Conservation (phyloP, 2,888 invertebrate species). For the Sminthurides aquaticus region DNA sequence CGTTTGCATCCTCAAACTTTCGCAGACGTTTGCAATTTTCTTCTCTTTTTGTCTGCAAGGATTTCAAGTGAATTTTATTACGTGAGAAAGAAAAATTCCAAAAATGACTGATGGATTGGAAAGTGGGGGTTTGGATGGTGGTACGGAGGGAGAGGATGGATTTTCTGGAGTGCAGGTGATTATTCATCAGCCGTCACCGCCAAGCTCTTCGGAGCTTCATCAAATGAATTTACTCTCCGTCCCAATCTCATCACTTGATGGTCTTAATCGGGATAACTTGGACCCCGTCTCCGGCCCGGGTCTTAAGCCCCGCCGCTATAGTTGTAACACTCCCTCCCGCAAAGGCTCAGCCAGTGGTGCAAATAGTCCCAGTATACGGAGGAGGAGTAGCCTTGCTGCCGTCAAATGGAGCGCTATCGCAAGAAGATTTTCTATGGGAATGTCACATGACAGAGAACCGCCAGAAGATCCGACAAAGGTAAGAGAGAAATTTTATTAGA, state of each 20-base stretch:
- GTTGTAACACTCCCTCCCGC: slow-evolving; percentile 34
- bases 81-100: too few relatives aligned
- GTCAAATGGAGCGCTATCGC: slow-evolving; percentile 43
- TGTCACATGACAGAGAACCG: slow-evolving; percentile 41
- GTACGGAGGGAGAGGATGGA: not conserved
- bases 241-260: slow-evolving; percentile 11
- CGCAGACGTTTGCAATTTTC: too few relatives aligned
- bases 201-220: slow-evolving; percentile 11
- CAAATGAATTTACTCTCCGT: slow-evolving; percentile 30
- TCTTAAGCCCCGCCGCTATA: slow-evolving; percentile 33
- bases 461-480: slow-evolving; percentile 43
- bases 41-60: too few relatives aligned
- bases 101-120: not conserved
- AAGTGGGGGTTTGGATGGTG: not conserved
- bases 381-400: slow-evolving; percentile 42
- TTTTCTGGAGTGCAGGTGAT: slow-evolving; percentile 22
- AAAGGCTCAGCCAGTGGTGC: slow-evolving; percentile 22
- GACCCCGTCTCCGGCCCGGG: not conserved
- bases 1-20: too few relatives aligned
- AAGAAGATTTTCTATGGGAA: slow-evolving; percentile 41
- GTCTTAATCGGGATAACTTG: slow-evolving; percentile 4
- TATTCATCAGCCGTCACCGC: slow-evolving; percentile 28
- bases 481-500: too few relatives aligned
- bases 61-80: too few relatives aligned
- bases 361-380: slow-evolving; percentile 34